A percentile compares a stretch with the other conserved stretches of the same genome.
These are phyloP conservation scores for Protosalanx chinensis DNA, from an alignment of 2,797 vertebrate genomes.

Conservation along the genomic window DNA sequence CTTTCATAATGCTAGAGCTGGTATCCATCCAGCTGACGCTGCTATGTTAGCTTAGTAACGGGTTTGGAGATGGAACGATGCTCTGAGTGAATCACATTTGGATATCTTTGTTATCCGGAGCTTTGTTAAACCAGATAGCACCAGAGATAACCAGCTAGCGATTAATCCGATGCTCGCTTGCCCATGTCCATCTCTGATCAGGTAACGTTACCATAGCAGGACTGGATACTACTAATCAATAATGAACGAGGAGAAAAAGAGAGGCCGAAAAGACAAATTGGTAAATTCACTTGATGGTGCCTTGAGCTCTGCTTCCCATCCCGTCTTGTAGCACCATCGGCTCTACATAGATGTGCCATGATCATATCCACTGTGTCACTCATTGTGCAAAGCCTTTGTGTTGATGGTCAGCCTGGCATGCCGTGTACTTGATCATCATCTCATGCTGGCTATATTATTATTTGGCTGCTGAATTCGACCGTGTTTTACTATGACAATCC, in stretches of 20 bases:
- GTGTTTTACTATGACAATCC: not conserved
- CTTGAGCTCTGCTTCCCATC: not conserved
- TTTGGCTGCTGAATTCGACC: not conserved
- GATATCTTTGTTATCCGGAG: not conserved
- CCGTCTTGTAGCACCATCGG: not conserved
- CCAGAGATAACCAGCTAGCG: not conserved
- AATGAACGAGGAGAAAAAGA: constrained; percentile 24
- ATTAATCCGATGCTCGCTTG: constrained; percentile 3
- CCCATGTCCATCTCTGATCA: constrained; percentile 28
- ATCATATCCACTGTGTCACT: not conserved
- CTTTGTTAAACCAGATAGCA: not conserved
- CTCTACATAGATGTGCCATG: constrained; percentile 14
- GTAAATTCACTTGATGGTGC: not conserved
- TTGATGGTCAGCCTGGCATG: not conserved
- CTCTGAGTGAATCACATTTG: not conserved
- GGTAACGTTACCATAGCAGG: not conserved
- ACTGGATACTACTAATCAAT: constrained; percentile 22
- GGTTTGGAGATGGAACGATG: not conserved
- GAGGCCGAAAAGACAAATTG: constrained; percentile 24
- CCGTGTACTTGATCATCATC: not conserved
- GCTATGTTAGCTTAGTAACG: not conserved
- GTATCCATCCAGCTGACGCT: not conserved
- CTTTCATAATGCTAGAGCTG: too few species aligned
- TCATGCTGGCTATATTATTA: not conserved
- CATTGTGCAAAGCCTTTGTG: not conserved